A percentile compares a stretch with the other conserved stretches of the same genome.
These are phyloP conservation scores for Myocastor coypus DNA, from an alignment of 2,113 vertebrate species.

Conservation along the genomic window DNA sequence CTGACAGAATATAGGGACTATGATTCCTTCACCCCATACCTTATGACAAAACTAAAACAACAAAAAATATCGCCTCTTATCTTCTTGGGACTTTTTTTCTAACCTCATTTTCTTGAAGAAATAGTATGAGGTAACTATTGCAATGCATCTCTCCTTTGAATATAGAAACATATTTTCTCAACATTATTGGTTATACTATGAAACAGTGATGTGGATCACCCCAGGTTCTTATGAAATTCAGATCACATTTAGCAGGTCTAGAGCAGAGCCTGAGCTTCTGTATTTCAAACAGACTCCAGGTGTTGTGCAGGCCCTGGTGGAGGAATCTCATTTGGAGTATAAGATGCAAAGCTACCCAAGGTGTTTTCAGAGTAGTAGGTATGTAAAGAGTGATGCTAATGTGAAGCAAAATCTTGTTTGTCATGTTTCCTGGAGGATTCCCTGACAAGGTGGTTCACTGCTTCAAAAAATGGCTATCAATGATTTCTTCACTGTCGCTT, in stretches of 20 bases:
- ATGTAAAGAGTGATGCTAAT: background rate
- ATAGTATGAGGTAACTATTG: background rate
- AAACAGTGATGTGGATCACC: background rate
- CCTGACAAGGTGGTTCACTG: background rate
- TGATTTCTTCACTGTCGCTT: background rate
- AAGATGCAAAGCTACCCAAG: background rate
- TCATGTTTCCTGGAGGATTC: background rate
- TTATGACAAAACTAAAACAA: background rate
- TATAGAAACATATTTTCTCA: background rate
- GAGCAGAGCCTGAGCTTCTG: background rate
- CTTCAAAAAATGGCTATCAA: background rate
- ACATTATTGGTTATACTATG: background rate
- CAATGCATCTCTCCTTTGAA: background rate
- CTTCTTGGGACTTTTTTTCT: background rate
- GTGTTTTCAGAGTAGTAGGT: background rate
- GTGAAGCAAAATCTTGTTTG: background rate
- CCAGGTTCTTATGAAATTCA: background rate
- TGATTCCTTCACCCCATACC: background rate
- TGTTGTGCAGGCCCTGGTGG: background rate
- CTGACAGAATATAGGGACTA: background rate
- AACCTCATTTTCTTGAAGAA: background rate
- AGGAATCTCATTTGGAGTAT: background rate
- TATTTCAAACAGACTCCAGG: conserved; percentile 19
- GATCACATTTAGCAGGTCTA: background rate
- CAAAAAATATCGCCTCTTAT: background rate